Base-by-base conservation (phyloP, 2,797 vertebrate species). In the Gouania willdenowi region DNA sequence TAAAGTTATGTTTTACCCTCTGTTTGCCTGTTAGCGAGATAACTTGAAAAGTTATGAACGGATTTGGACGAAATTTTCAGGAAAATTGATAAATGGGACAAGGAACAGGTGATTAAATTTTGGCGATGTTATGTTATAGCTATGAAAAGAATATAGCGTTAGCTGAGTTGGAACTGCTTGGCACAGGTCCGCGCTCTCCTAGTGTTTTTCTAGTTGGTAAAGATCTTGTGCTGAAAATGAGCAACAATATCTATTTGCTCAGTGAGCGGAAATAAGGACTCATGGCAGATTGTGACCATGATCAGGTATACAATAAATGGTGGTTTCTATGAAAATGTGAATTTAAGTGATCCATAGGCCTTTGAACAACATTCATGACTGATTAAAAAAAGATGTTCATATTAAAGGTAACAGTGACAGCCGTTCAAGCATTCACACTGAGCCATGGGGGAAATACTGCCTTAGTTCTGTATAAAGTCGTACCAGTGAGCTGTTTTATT, bases 191-290 rank as follows among this genome's bases (percentile, higher is more conserved):
- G n/a, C n/a, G n/a, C n/a, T n/a, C n/a, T n/a, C n/a, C n/a, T n/a
- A n/a, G n/a, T n/a, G n/a, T n/a, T n/a, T n/a, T n/a, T n/a, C n/a
- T n/a, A n/a, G n/a, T 41, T 41, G 43, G 13, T 65, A 45, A 5
- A 38, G 23, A 29, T 34, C 32, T 32, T 41, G 45, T 22, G 25
- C 37, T 5, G 26, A 37, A 42, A 53, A 66, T 59, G 37, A 15
- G 25, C 9, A 57, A 58, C n/a, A n/a, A n/a, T n/a, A n/a, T n/a
- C n/a, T n/a, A n/a, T n/a, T n/a, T n/a, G n/a, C 49, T 12, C 41
- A 28, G 66, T 66, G 68, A 65, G 66, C 75, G 55, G 70, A 19
- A 15, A 32, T 41, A 55, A 52, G 68, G 74, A 78, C 52, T 73
- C 62, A 55, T n/a, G 47, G 16, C 57, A 64, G 67, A 66, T 77